Base-by-base conservation (phyloP, 2,113 vertebrate species). In the Prionailurus bengalensis region DNA sequence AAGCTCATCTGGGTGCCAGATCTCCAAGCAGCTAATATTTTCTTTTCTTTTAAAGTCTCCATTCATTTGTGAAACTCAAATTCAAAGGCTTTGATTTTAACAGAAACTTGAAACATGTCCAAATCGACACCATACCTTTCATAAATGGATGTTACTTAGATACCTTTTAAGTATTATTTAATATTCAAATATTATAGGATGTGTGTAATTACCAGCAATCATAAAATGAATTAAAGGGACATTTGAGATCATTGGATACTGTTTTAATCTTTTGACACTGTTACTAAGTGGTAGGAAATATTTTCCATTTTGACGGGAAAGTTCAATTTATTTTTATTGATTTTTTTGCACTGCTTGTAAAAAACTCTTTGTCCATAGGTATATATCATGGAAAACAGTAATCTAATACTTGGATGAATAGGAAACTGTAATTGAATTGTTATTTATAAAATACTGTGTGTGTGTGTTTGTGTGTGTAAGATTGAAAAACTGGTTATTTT, bases 391-490 rank as follows among this genome's bases (percentile, higher is more conserved):
- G 23, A n/a, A 95, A 87, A 58, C 58, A 87, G 31, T 66, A 94
- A 63, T 65, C 39, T 81, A 97, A 81, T 78, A 81, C 68, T 68
- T 76, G 66, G 51, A 2, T 55, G 6, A 88, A 71, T 33, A 91
- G 61, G 39, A 95, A 80, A 61, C 23, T 74, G 7, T 65, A 93
- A 96, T 58, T 96, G 3, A 91, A 96, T 53, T 96, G 3, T 83
- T 92, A 31, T 31, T 68, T 29, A 85, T 71, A 89, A 96, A 92
- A 94, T 92, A 96, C 42, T 76, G 1, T 71, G 1, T 55, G 14
- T 53, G 14, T 33, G 42, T 73, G 31, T 88, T 45, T 45, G 16
- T 55, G 7, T 73, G 31, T 58, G 21, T 12, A 4, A 74, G 36
- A 94, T 3, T 58, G 42, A 92, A 48, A 81, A 93, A 93, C 55